Evolutionary conservation across 1,140 invertebrate species (phyloP).

Genomic region (Drosophila pachea): DNA sequence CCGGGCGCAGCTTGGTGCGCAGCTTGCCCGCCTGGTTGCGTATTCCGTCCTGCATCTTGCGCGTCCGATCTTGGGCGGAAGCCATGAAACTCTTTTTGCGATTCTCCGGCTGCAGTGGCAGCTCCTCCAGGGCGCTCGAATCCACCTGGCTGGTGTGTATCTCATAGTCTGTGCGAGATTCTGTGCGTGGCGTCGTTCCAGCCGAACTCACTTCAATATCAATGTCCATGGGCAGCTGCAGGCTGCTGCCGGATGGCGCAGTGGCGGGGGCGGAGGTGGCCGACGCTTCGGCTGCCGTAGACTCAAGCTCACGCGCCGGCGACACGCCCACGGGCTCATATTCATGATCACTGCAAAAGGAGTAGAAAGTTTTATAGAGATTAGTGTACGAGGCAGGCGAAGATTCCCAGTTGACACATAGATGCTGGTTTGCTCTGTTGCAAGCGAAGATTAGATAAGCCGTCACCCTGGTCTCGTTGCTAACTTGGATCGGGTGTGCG

Average conservation of each 20-base stretch:
- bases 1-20: conserved; percentile 81
- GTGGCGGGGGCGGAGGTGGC: neutral
- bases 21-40: conserved; percentile 82
- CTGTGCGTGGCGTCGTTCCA: conserved; percentile 80
- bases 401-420: conserved; percentile 15
- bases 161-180: conserved; percentile 83
- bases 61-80: conserved; percentile 80
- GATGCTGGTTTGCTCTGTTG: conserved; percentile 30
- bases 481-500: conserved; percentile 21
- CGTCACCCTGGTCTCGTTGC: conserved; percentile 37
- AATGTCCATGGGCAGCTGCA: conserved; percentile 58
- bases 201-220: conserved; percentile 61
- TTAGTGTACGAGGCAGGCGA: neutral
- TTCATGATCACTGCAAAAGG: conserved; percentile 89
- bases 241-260: conserved; percentile 32
- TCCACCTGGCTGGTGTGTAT: conserved; percentile 85
- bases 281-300: conserved; percentile 20
- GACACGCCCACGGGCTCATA: conserved; percentile 88
- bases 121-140: conserved; percentile 82
- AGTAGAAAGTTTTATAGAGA: neutral
- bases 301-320: conserved; percentile 46
- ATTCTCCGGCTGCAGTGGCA: conserved; percentile 82
- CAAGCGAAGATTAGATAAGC: conserved; percentile 59
- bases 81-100: conserved; percentile 80
- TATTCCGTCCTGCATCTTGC: conserved; percentile 81